A percentile compares a stretch with the other conserved stretches of the same genome.
phyloP scores from a whole-genome alignment of 1,140 invertebrate species.

The Leptoteleia sp. region DNA sequence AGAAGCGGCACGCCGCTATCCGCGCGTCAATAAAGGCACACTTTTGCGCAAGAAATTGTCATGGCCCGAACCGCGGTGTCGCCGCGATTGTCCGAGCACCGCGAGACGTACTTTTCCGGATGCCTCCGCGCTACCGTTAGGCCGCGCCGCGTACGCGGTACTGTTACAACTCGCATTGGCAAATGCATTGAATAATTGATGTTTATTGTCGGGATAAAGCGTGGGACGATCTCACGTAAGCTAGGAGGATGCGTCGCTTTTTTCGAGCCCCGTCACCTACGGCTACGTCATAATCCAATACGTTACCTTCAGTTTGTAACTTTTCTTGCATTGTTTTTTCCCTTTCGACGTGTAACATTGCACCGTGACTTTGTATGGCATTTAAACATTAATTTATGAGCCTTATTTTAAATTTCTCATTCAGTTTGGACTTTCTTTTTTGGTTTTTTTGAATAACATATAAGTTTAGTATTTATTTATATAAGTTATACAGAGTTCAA shows the following conservation, averaged over 20 bases:
- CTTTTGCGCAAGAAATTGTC: constrained; percentile 43
- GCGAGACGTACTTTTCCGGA: constrained; percentile 54
- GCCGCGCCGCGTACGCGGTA: constrained; percentile 16
- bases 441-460: too few species aligned
- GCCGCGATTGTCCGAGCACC: too few species aligned
- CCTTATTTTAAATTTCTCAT: too few species aligned
- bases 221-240: constrained; percentile 59
- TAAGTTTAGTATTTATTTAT: too few species aligned
- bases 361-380: too few species aligned
- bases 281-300: constrained; percentile 15
- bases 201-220: constrained; percentile 56
- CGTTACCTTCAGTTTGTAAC: constrained; percentile 1
- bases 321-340: too few species aligned
- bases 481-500: too few species aligned
- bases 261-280: constrained; percentile 20
- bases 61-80: constrained; percentile 11
- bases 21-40: constrained; percentile 43
- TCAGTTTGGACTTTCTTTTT: too few species aligned
- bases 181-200: constrained; percentile 61
- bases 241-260: constrained; percentile 40
- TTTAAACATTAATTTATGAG: too few species aligned
- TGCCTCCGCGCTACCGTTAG: constrained; percentile 47
- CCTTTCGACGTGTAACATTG: too few species aligned
- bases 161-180: constrained; percentile 44
- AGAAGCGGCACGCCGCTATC: constrained; percentile 21